phyloP scores from a whole-genome alignment of 2,113 vertebrate species.

The Trichomycterus rosablanca region DNA sequence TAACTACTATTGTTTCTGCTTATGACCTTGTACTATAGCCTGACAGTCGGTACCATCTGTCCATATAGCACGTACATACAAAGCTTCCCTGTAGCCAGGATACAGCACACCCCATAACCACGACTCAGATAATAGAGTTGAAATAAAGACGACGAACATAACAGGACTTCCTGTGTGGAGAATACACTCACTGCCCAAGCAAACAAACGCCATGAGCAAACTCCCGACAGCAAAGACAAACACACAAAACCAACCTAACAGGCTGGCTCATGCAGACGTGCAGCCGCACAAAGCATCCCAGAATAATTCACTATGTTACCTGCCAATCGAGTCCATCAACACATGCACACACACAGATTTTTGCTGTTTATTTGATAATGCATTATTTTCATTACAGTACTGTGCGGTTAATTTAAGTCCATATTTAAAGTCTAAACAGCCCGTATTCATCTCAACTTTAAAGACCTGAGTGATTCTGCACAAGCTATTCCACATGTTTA shows the following conservation, averaged over 20 bases:
- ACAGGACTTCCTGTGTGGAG: conserved; percentile 33
- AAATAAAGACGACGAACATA: conserved; percentile 25
- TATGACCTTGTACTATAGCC: conserved; percentile 7
- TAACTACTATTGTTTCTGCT: background rate
- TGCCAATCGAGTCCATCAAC: background rate
- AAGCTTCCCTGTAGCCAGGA: conserved; percentile 22
- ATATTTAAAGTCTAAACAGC: no score
- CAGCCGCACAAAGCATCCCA: conserved; percentile 11
- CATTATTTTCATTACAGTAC: no score
- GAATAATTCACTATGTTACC: conserved; percentile 4
- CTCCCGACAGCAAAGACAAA: conserved; percentile 36
- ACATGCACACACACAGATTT: background rate
- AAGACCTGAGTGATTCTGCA: no score
- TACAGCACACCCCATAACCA: conserved; percentile 14
- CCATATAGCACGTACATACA: background rate
- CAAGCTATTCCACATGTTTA: no score
- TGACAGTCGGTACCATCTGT: conserved; percentile 14
- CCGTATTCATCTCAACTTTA: no score
- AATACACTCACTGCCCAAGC: conserved; percentile 13
- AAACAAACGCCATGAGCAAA: conserved; percentile 40
- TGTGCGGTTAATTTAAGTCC: no score
- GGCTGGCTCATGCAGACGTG: conserved; percentile 20
- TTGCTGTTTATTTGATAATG: no score
- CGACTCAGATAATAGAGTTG: conserved; percentile 4
- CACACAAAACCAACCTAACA: conserved; percentile 21